Base-by-base conservation (phyloP, 2,888 invertebrate species). In the Philhelius pedissequus region DNA sequence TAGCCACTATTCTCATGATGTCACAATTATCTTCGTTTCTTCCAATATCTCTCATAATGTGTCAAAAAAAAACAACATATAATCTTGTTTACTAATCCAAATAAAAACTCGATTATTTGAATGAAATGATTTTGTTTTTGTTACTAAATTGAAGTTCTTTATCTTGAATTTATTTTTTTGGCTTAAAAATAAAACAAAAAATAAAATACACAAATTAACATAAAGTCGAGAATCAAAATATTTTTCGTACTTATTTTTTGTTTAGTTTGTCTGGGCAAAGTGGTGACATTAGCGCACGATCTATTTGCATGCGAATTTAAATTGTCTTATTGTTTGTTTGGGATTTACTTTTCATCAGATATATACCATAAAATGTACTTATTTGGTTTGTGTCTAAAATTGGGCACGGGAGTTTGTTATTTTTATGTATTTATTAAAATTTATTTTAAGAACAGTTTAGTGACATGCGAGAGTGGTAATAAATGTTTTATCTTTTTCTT, bases 251-350 rank as follows among this genome's bases (percentile, higher is more conserved):
- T 25, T 73, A 73, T 66, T 58, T 7, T 40, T 40, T 40, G 32
- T 58, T 48, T 54, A 73, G 54, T 62, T 68, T 56, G 64, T 58
- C 35, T 43, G 50, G 50, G 48, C 32, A 35, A 56, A 56, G 56
- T 56, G 56, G 56, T 35, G 40, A 30, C 45, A 78, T 58, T 79
- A 83, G 43, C 82, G 43, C 82, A 56, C 78, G 40, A 48, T 64
- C 69, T 50, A 54, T 70, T 74, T 74, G 74, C 79, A 62, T 79
- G 79, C 50, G 79, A 83, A 83, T 83, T 83, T 75, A 83, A 78
- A 66, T 15, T 48, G 15, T 56, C 25, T 50, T 13, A 27, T 5
- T 58, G 35, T 77, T 68, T 77, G 43, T 58, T 66, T 50, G 60
- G 68, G 18, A 52, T 70, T 20, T 22, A 30, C 2, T 4, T 40